Conservation (phyloP, 2,888 invertebrate genomes). For the Creontiades dilutus region DNA sequence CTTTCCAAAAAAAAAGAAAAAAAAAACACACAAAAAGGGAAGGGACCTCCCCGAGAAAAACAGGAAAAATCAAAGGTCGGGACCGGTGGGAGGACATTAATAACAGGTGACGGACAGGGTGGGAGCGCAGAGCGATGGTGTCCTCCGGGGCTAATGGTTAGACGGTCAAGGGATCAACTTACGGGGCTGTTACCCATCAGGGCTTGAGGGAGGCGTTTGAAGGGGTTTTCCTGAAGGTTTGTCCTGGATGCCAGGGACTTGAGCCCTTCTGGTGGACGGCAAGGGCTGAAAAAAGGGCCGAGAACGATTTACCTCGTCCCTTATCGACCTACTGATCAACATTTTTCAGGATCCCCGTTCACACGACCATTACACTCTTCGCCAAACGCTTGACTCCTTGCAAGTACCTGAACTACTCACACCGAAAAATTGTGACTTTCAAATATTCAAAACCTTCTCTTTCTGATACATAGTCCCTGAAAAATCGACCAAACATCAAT, state of each 20-base stretch:
- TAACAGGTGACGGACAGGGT: slow-evolving; percentile 55
- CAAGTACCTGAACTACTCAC: no score
- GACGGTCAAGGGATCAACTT: slow-evolving; percentile 32
- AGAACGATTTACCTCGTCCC: neutral
- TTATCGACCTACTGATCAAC: slow-evolving; percentile 47
- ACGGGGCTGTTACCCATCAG: slow-evolving; percentile 23
- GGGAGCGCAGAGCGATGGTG: slow-evolving; percentile 20
- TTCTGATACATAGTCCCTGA: no score
- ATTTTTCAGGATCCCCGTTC: neutral
- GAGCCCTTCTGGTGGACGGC: neutral
- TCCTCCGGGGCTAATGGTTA: slow-evolving; percentile 32
- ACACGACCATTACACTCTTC: no score
- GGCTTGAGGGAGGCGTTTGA: neutral
- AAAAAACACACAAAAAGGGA: no score
- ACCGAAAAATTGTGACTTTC: no score
- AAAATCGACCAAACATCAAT: no score
- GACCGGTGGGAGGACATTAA: slow-evolving; percentile 50
- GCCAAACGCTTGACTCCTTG: no score
- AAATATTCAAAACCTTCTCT: no score
- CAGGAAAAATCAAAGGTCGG: slow-evolving; percentile 29
- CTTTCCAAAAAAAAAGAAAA: neutral
- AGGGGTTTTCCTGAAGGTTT: slow-evolving; percentile 25
- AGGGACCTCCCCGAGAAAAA: neutral
- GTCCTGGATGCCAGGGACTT: slow-evolving; percentile 23
- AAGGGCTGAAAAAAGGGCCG: neutral